Conservation (phyloP, 2,797 vertebrate genomes). For the Danio albolineatus region DNA sequence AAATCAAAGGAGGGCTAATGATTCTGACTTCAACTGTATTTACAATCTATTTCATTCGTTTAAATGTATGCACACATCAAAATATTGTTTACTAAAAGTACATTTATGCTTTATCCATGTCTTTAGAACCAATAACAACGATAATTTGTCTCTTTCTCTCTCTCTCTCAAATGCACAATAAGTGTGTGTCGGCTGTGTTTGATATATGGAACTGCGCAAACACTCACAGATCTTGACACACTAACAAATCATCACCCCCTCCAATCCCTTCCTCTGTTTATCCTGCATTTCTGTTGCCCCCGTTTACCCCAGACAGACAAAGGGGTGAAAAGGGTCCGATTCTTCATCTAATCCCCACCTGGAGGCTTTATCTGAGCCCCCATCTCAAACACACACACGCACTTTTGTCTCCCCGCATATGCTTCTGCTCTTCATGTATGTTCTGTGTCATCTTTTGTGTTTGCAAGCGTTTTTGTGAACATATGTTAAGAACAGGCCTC, state of each 20-base stretch:
- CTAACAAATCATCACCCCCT: constrained; percentile 20
- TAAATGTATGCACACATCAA: no score
- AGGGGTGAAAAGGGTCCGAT: constrained; percentile 41
- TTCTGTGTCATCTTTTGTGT: constrained; percentile 1
- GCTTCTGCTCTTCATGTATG: neutral
- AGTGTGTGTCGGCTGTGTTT: constrained; percentile 26
- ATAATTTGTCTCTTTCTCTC: neutral
- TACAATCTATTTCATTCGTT: no score
- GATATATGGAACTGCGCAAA: constrained; percentile 44
- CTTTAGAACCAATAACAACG: constrained; percentile 2
- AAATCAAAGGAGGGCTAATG: no score
- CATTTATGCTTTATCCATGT: no score
- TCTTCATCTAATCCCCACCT: constrained; percentile 56
- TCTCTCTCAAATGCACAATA: neutral
- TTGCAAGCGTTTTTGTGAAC: neutral
- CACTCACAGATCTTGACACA: constrained; percentile 56
- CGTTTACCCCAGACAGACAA: constrained; percentile 16
- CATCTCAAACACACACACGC: neutral
- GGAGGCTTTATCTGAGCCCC: constrained; percentile 39
- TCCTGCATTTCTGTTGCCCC: constrained; percentile 30
- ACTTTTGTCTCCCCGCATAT: constrained; percentile 11
- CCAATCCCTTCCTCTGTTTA: constrained; percentile 18
- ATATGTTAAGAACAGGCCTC: neutral
- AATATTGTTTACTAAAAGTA: neutral
- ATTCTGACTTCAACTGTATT: no score